Percentiles rank a stretch among this genome's conserved stretches.
These are phyloP conservation scores for Coptodon bakossiorum DNA, from an alignment of 2,113 vertebrate species.

Conservation along the genomic window DNA sequence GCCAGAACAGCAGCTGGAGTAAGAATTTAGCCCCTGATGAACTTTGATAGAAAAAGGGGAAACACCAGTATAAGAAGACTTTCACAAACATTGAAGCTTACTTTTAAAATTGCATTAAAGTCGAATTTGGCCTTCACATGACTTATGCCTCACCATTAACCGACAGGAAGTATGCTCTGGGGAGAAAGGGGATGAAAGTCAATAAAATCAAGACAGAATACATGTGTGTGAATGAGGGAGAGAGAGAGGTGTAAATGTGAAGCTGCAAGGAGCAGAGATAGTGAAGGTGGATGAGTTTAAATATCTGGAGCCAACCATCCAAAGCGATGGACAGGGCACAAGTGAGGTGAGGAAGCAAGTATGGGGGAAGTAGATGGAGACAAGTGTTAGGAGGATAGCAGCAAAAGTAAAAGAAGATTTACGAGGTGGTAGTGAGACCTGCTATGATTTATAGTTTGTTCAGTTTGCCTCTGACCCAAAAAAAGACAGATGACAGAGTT, in stretches of 20 bases:
- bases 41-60: neutral
- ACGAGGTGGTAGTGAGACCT: neutral
- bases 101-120: neutral
- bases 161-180: neutral
- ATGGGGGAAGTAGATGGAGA: neutral
- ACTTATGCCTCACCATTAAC: neutral
- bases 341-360: neutral
- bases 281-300: neutral
- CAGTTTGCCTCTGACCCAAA: neutral
- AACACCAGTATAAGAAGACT: neutral
- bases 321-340: neutral
- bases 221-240: neutral
- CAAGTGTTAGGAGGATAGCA: neutral
- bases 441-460: neutral
- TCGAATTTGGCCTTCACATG: neutral
- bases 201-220: neutral
- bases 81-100: neutral
- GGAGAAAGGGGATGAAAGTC: neutral
- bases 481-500: neutral
- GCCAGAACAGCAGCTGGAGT: neutral
- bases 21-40: neutral
- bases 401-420: neutral
- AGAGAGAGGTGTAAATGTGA: neutral
- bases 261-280: neutral
- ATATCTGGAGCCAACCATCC: neutral